phyloP scores from a whole-genome alignment of 2,797 vertebrate genomes.

The Gobionotothen gibberifrons region DNA sequence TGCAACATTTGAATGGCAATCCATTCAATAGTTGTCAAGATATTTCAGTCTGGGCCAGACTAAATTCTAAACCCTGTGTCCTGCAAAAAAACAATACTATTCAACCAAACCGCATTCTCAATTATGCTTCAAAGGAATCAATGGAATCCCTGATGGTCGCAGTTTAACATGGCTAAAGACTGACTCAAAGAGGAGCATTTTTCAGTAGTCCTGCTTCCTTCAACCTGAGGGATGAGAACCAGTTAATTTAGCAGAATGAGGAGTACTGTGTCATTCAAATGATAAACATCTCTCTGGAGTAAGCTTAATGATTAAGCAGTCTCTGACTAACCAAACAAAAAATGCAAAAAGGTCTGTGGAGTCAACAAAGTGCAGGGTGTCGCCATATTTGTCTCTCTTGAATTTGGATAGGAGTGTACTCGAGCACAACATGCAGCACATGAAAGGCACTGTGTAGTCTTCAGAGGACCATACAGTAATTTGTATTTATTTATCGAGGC shows the following conservation, averaged over 20 bases:
- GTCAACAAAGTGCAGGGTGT: background rate
- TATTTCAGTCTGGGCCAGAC: background rate
- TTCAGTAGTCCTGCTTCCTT: background rate
- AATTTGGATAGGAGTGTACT: constrained; percentile 28
- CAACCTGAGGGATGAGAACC: constrained; percentile 8
- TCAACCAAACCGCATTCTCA: too few relatives aligned
- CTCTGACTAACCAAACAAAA: constrained; percentile 20
- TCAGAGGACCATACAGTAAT: constrained; percentile 24
- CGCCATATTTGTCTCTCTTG: constrained; percentile 22
- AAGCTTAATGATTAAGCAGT: constrained; percentile 14
- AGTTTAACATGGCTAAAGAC: background rate
- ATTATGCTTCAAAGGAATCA: too few relatives aligned
- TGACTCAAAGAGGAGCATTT: background rate
- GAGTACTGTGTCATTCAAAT: constrained; percentile 68
- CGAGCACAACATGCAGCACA: background rate
- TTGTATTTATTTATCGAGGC: constrained; percentile 41
- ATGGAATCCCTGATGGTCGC: too few relatives aligned
- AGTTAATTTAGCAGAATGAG: constrained; percentile 13
- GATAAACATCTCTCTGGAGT: constrained; percentile 65
- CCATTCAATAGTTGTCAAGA: background rate
- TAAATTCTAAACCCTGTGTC: too few relatives aligned
- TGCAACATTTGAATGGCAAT: background rate
- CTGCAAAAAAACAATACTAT: too few relatives aligned
- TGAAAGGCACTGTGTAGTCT: constrained; percentile 36
- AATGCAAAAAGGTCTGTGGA: constrained; percentile 50